Evolutionary conservation across 2,113 vertebrate genomes (phyloP).

Genomic region (Phocoena phocoena): DNA sequence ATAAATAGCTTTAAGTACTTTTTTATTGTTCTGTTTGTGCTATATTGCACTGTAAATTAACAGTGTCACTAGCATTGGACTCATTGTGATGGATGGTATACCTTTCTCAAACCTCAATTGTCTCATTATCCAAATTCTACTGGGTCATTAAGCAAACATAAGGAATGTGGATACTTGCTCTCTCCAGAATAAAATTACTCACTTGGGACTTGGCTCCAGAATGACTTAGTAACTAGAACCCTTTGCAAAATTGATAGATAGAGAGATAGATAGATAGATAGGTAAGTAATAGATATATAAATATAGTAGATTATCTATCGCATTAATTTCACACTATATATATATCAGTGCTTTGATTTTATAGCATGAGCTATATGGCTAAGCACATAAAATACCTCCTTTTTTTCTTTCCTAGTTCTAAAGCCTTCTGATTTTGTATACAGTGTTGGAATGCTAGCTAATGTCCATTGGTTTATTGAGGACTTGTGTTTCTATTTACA

Average conservation of each 20-base stretch:
- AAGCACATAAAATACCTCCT: background rate
- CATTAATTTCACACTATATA: background rate
- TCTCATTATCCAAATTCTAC: slow-evolving; percentile 47
- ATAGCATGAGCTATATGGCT: background rate
- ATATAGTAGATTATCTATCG: background rate
- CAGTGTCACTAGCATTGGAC: background rate
- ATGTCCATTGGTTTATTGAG: background rate
- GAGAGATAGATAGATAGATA: background rate
- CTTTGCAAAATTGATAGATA: background rate
- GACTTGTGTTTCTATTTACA: background rate
- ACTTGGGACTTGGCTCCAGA: background rate
- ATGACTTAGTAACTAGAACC: background rate
- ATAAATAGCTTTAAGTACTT: background rate
- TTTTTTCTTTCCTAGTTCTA: background rate
- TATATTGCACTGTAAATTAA: slow-evolving; percentile 53
- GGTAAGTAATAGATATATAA: background rate
- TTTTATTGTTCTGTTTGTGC: slow-evolving; percentile 12
- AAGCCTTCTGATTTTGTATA: background rate
- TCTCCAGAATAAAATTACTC: slow-evolving; percentile 10
- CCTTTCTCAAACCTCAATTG: background rate
- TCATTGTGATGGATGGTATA: background rate
- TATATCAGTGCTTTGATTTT: background rate
- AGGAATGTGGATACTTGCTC: background rate
- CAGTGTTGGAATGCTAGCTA: background rate
- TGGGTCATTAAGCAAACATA: slow-evolving; percentile 50